A percentile compares a stretch with the other conserved stretches of the same genome.
These are phyloP conservation scores for Ormyrus labotus DNA, from an alignment of 2,888 invertebrate genomes.

Conservation along the genomic window DNA sequence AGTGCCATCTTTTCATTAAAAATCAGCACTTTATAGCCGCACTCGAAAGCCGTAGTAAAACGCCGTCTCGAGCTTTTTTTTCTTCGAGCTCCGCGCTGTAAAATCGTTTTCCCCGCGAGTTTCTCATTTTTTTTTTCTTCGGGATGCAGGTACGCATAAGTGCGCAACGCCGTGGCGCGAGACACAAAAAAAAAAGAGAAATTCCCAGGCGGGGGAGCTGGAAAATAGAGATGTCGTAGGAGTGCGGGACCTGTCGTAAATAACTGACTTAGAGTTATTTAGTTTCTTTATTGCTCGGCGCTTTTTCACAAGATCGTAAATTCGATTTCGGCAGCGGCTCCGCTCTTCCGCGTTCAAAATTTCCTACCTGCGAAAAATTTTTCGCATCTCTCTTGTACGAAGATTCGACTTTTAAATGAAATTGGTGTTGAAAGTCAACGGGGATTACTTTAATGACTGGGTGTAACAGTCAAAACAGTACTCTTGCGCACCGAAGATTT, in stretches of 20 bases:
- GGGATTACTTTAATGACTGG: no score
- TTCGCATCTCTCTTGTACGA: no score
- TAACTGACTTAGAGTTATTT: constrained; percentile 72
- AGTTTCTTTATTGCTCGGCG: constrained; percentile 70
- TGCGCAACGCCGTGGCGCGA: no score
- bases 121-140: background rate
- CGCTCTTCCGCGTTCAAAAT: constrained; percentile 35
- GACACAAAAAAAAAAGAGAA: constrained; percentile 13
- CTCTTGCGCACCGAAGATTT: no score
- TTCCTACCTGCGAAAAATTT: no score
- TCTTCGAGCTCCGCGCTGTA: background rate
- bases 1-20: constrained; percentile 50
- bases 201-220: background rate
- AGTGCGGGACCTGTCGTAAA: constrained; percentile 64
- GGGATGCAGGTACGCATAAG: no score
- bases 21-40: constrained; percentile 44
- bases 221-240: constrained; percentile 3
- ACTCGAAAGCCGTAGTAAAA: constrained; percentile 34
- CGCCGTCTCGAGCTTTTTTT: background rate
- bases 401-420: no score
- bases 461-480: no score
- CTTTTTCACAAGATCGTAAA: constrained; percentile 71
- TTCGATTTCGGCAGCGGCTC: constrained; percentile 65
- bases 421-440: no score
- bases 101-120: background rate